Conservation (phyloP, 2,888 invertebrate genomes). For the Trissonchulus latispiculum region DNA sequence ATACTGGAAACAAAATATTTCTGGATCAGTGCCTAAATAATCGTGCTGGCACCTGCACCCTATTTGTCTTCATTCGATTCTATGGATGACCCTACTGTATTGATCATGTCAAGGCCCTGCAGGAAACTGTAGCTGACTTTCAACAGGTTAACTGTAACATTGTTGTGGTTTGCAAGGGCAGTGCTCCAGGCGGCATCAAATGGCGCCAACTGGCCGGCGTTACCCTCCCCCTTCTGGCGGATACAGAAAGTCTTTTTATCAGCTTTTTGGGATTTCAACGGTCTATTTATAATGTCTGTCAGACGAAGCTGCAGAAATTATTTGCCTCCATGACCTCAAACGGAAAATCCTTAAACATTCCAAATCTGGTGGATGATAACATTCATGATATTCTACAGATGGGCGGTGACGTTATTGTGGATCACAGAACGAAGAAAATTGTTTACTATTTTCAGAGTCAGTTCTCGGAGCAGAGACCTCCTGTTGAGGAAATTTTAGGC, state of each 20-base stretch:
- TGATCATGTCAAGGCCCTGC: not conserved
- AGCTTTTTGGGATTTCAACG: not conserved
- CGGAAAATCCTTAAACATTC: not conserved
- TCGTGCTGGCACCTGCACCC: not conserved
- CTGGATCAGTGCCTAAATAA: not conserved
- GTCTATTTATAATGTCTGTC: not conserved
- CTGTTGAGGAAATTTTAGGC: no score
- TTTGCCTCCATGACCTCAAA: not conserved
- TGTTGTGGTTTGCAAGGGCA: slow-evolving; percentile 12
- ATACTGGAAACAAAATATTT: not conserved
- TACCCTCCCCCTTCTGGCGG: not conserved
- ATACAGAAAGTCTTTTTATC: not conserved
- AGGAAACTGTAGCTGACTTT: not conserved
- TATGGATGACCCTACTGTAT: not conserved
- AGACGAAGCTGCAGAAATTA: not conserved
- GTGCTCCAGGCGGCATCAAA: not conserved
- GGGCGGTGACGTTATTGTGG: not conserved
- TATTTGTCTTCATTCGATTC: slow-evolving; percentile 4
- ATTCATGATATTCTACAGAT: not conserved
- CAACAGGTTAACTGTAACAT: not conserved
- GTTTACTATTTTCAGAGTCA: not conserved
- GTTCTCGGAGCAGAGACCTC: not conserved
- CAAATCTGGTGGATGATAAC: not conserved
- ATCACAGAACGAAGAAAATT: not conserved
- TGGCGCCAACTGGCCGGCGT: slow-evolving; percentile 17